Conservation (phyloP, 2,113 vertebrate genomes). For the Parotia lawesii region DNA sequence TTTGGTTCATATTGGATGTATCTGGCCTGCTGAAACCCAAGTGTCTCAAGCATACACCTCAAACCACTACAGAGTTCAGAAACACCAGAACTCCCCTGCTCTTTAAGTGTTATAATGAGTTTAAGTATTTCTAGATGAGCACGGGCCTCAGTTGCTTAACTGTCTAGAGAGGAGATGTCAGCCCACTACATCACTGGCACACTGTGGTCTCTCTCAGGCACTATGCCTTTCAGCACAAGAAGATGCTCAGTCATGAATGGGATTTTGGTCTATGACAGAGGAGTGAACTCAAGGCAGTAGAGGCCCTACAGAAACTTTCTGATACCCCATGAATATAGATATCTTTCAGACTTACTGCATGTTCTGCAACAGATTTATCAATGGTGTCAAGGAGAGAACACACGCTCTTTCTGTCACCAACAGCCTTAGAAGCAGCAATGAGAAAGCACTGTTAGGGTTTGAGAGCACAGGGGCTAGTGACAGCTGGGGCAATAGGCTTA, state of each 20-base stretch:
- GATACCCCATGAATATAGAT: rapidly evolving
- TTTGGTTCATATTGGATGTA: not conserved
- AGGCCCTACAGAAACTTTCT: not conserved
- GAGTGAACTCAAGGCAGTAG: not conserved
- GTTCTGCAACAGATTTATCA: not conserved
- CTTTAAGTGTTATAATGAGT: not conserved
- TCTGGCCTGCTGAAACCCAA: not conserved
- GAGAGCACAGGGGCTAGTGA: rapidly evolving
- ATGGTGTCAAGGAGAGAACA: not conserved
- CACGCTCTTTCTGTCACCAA: not conserved
- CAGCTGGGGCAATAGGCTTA: rapidly evolving
- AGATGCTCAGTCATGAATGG: not conserved
- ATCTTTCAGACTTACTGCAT: not conserved
- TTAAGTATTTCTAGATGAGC: not conserved
- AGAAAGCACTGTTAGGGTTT: not conserved
- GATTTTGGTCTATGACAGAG: not conserved
- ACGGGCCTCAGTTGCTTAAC: rapidly evolving
- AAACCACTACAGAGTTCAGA: not conserved
- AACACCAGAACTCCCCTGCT: not conserved
- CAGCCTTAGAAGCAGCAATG: not conserved
- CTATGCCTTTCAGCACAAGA: not conserved
- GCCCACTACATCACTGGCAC: no score
- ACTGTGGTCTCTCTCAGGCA: not conserved
- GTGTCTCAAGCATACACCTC: not conserved
- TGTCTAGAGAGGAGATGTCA: not conserved